Evolutionary conservation across 2,888 invertebrate species (phyloP), one percentile per base, ranked within the genome.

Genomic region (Eupithecia subumbrata): DNA sequence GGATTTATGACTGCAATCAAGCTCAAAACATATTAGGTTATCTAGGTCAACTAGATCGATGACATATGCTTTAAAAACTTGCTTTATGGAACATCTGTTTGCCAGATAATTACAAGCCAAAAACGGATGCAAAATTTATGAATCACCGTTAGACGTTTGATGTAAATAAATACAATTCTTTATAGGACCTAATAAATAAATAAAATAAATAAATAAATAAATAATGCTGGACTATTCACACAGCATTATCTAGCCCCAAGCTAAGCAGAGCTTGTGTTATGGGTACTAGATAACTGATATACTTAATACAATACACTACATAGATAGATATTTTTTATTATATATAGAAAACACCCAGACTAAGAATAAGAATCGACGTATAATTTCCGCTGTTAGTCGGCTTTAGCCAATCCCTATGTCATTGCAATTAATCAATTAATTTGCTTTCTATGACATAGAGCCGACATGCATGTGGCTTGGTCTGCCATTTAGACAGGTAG

Each of bases 1-100:
- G 72, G 63, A 73, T 78, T 78, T 79, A 80, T 78, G 66, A 69
- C 45, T 43, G 48, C 75, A 60, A 79, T 80, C 69, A 71, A 75
- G 74, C 75, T 76, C 74, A 72, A 72, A 74, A 72, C 72, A 68
- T 74, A 76, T 75, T 75, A 72, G 73, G 76, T 69, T 76, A 72
- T 72, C 40, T 68, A 76, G 74, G 78, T 74, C 75, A 72, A 68
- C 74, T 74, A 60, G 73, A 72, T 76, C 72, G 66, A 63, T 64
- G 11, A 25, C 68, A 60, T 69, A 40, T 30, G 66, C 56, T 70
- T n/a, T 56, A 69, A 64, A 76, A 76, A 74, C 71, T 48, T 66
- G 63, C 37, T 74, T 74, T 69, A 72, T 68, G 67, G 67, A 60
- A 71, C 71, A 71, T 73, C 68, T 68, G 72, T 52, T 66, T 43